Percentiles rank a stretch among this genome's conserved stretches.
These are phyloP conservation scores for Drosophila helvetica DNA, from an alignment of 2,888 invertebrate genomes.

Conservation along the genomic window DNA sequence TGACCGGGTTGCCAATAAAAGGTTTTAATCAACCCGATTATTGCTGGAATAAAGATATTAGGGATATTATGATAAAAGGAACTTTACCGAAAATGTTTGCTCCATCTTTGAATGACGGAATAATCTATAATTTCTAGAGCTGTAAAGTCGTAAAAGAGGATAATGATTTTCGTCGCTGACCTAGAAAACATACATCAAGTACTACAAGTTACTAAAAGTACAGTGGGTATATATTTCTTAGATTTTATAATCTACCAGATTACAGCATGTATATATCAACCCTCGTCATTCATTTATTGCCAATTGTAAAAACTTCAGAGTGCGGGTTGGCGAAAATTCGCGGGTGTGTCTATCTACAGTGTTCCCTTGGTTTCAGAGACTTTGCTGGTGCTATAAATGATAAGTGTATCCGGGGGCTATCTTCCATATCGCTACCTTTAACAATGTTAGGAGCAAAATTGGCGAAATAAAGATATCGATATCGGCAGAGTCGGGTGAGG, in stretches of 20 bases:
- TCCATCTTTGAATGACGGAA: neutral
- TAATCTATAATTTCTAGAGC: neutral
- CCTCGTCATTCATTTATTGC: slow-evolving; percentile 28
- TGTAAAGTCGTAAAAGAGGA: neutral
- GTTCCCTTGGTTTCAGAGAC: slow-evolving; percentile 19
- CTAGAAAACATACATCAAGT: neutral
- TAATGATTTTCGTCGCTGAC: neutral
- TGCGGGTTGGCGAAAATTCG: slow-evolving; percentile 14
- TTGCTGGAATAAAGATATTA: neutral
- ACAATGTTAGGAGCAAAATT: slow-evolving; percentile 27
- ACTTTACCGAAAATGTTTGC: neutral
- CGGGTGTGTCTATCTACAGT: slow-evolving; percentile 13
- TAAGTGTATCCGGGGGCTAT: slow-evolving; percentile 41
- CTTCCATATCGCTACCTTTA: slow-evolving; percentile 41
- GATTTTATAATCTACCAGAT: slow-evolving; percentile 23
- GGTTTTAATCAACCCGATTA: neutral
- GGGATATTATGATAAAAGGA: neutral
- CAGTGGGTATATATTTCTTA: neutral
- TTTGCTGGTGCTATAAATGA: slow-evolving; percentile 13
- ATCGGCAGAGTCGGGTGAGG: slow-evolving; percentile 14
- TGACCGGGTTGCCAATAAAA: neutral
- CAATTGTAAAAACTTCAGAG: slow-evolving; percentile 20
- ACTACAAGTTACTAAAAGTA: neutral
- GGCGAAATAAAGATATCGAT: slow-evolving; percentile 43
- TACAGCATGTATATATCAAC: neutral